These are phyloP conservation scores for Mellivora capensis DNA, from an alignment of 2,113 vertebrate species.

Conservation along the genomic window DNA sequence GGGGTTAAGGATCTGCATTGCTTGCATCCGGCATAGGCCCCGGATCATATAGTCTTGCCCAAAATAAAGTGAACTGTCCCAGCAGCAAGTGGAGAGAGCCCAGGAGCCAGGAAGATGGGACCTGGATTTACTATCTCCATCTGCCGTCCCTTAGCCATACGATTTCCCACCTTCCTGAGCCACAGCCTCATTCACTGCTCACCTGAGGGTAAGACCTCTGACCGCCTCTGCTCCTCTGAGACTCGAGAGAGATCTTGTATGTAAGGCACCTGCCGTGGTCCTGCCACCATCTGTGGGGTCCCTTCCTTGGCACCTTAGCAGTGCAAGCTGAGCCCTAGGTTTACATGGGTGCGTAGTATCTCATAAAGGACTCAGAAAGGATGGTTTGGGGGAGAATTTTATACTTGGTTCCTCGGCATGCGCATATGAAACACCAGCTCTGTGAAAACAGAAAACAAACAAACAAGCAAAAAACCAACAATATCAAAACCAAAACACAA, in stretches of 20 bases:
- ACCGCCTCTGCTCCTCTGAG: no score
- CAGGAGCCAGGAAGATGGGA: background rate
- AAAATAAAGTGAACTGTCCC: background rate
- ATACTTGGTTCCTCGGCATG: background rate
- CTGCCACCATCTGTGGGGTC: background rate
- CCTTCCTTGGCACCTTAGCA: background rate
- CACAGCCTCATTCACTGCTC: background rate
- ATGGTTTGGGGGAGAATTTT: background rate
- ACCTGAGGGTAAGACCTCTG: accelerated
- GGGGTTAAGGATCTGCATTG: background rate
- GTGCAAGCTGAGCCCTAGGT: background rate
- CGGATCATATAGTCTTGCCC: background rate
- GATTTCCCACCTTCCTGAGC: background rate
- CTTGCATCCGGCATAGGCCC: background rate
- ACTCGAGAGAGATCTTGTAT: background rate
- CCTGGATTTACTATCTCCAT: background rate
- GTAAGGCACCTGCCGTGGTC: background rate
- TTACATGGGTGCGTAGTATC: background rate
- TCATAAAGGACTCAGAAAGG: background rate
- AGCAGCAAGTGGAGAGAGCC: background rate
- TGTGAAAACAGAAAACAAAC: background rate
- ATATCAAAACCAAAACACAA: background rate
- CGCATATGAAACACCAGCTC: background rate
- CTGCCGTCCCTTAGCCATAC: background rate
- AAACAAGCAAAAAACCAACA: background rate